A percentile compares a stretch with the other conserved stretches of the same genome.
Conservation (phyloP, 2,888 invertebrate species). For the Melinaea marsaeus region DNA sequence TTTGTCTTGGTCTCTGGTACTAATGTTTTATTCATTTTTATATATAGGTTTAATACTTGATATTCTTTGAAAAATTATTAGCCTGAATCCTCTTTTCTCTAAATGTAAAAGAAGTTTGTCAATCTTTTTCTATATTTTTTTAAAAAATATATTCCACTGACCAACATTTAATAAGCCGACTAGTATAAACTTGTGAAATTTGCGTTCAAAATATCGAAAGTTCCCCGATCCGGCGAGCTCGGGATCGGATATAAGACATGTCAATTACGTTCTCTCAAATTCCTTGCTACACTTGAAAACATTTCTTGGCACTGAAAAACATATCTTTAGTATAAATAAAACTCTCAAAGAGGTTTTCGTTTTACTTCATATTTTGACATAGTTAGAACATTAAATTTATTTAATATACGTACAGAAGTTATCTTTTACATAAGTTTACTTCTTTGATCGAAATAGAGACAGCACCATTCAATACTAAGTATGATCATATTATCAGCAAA, state of each 20-base stretch:
- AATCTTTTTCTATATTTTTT: no score
- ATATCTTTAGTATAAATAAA: conserved; percentile 4
- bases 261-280: conserved; percentile 45
- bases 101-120: no score
- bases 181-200: conserved; percentile 43
- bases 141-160: conserved; percentile 4
- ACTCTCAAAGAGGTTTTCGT: not conserved
- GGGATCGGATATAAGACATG: conserved; percentile 41
- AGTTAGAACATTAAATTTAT: not conserved
- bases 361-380: not conserved
- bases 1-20: no score
- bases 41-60: no score
- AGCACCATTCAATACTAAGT: no score
- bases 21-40: no score
- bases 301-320: not conserved
- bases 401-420: no score
- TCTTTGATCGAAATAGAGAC: no score
- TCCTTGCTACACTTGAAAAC: conserved; percentile 4
- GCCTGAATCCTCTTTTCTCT: no score
- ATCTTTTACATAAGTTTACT: no score
- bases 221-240: conserved; percentile 49
- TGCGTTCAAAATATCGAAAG: conserved; percentile 65
- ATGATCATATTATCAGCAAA: no score
- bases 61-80: no score
- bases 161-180: conserved; percentile 40